phyloP scores from a whole-genome alignment of 2,797 vertebrate species.

The Falco columbarius region DNA sequence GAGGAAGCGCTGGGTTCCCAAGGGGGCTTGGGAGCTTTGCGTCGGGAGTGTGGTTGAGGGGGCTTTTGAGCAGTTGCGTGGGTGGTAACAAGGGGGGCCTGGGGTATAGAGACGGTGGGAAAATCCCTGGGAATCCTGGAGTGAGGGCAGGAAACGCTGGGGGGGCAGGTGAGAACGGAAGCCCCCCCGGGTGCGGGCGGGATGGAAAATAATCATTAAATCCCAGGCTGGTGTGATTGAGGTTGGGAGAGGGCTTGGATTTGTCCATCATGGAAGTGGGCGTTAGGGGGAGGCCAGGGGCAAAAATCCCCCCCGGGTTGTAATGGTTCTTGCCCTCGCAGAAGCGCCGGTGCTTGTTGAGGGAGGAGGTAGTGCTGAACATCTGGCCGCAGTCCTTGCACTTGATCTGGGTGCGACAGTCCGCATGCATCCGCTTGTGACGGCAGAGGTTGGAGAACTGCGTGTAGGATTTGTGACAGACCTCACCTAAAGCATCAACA shows the following conservation, averaged over 20 bases:
- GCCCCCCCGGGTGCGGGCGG: conserved; percentile 86
- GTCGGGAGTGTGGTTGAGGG: conserved; percentile 87
- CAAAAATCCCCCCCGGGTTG: conserved; percentile 87
- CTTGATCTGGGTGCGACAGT: conserved; percentile 86
- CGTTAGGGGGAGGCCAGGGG: conserved; percentile 89
- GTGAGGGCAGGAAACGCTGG: conserved; percentile 88
- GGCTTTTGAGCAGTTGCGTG: conserved; percentile 90
- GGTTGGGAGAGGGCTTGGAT: conserved; percentile 86
- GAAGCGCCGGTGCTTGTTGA: conserved; percentile 88
- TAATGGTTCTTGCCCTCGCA: conserved; percentile 90
- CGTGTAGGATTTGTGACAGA: conserved; percentile 88
- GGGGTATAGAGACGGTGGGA: conserved; percentile 93
- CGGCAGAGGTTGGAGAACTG: conserved; percentile 89
- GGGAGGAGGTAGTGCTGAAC: conserved; percentile 87
- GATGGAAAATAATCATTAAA: conserved; percentile 95
- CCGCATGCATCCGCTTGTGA: conserved; percentile 86
- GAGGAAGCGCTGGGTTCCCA: conserved; percentile 84
- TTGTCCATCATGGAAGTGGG: conserved; percentile 94
- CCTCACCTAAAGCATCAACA: conserved; percentile 84
- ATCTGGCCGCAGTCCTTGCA: conserved; percentile 87
- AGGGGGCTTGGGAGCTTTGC: conserved; percentile 90
- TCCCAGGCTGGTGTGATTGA: conserved; percentile 88
- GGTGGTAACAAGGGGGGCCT: conserved; percentile 93
- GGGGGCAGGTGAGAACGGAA: conserved; percentile 88
- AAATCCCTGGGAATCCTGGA: conserved; percentile 93